Evolutionary conservation across 2,113 vertebrate genomes (phyloP).

Genomic region (Ranitomeya imitator): DNA sequence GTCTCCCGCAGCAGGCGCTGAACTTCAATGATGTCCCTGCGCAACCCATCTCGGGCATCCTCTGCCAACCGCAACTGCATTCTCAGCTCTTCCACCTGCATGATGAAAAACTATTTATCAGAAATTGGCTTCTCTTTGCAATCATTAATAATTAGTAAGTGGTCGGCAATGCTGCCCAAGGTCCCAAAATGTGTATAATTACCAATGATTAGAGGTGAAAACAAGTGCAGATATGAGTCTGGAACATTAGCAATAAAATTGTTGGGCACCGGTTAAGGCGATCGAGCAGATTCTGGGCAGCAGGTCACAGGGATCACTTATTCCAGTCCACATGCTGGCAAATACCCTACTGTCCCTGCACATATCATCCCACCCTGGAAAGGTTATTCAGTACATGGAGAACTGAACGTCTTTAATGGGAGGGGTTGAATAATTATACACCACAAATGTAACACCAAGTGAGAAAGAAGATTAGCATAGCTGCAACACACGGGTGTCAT

Average conservation of each 20-base stretch:
- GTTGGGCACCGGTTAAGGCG: too few species aligned
- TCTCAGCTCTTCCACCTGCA: constrained; percentile 72
- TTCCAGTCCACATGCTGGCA: too few species aligned
- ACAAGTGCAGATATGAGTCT: too few species aligned
- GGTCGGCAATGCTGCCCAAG: too few species aligned
- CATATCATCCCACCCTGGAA: neutral
- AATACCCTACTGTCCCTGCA: too few species aligned
- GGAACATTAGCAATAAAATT: too few species aligned
- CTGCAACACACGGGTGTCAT: neutral
- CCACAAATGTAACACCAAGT: too few species aligned
- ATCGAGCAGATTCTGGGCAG: too few species aligned
- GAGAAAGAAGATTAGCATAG: neutral
- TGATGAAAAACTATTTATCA: neutral
- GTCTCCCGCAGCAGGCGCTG: constrained; percentile 69
- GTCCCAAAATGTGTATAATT: too few species aligned
- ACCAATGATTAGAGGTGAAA: too few species aligned
- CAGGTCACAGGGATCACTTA: too few species aligned
- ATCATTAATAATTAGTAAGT: neutral
- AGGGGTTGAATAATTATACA: neutral
- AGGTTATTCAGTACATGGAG: neutral
- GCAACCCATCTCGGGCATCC: constrained; percentile 64
- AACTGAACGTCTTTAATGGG: neutral
- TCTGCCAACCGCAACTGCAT: constrained; percentile 69
- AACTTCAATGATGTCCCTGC: constrained; percentile 69
- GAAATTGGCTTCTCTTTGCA: neutral